Percentiles rank a stretch among this genome's conserved stretches.
Conservation (phyloP, 2,797 vertebrate genomes). For the Rhincodon typus region DNA sequence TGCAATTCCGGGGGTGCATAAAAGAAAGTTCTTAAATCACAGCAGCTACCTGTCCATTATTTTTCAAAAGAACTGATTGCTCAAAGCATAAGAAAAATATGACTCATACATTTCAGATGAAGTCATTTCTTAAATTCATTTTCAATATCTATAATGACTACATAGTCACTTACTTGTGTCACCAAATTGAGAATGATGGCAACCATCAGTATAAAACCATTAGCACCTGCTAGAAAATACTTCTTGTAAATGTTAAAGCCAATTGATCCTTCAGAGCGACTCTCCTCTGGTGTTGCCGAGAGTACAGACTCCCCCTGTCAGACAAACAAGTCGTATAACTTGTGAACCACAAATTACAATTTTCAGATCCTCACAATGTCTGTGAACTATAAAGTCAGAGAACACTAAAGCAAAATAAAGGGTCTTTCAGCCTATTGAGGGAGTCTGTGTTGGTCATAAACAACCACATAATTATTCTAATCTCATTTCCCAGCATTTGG, state of each 20-base stretch:
- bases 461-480: no score
- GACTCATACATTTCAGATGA: not conserved
- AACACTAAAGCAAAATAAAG: no score
- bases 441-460: no score
- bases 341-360: not conserved
- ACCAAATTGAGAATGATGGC: constrained; percentile 65
- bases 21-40: not conserved
- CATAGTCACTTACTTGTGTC: constrained; percentile 64
- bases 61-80: not conserved
- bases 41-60: not conserved
- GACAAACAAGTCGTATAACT: not conserved
- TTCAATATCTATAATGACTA: not conserved
- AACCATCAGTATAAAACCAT: constrained; percentile 55
- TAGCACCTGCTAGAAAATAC: constrained; percentile 74
- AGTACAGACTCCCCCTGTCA: constrained; percentile 61
- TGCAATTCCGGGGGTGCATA: not conserved
- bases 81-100: not conserved
- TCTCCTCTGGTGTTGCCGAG: constrained; percentile 64
- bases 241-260: constrained; percentile 66
- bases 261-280: constrained; percentile 71
- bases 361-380: not conserved
- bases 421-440: no score
- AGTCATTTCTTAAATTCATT: not conserved
- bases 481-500: no score
- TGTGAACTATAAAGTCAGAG: not conserved